Evolutionary conservation across 2,888 invertebrate genomes (phyloP), one percentile per base, ranked within the genome.

Genomic region (Micropterix aruncella): DNA sequence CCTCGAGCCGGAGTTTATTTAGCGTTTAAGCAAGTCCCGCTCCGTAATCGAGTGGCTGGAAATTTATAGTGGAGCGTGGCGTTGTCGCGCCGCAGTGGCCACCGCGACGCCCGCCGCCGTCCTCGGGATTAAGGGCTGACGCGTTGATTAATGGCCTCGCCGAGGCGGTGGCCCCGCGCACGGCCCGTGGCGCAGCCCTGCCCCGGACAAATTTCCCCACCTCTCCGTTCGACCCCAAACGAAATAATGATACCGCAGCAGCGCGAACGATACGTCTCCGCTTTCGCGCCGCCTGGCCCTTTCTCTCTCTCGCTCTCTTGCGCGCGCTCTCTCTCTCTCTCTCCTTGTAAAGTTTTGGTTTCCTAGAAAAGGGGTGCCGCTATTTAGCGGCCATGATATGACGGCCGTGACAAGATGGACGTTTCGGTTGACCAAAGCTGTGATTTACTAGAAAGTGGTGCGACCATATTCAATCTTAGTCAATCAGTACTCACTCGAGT

Each of bases 91-190:
- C 27, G 27, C 27, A 27, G 12, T 12, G 27, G 27, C 27, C 27
- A 27, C 27, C 7, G 27, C 27, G 27, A 5, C 12, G 27, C 27
- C 27, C 27, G 27, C 27, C 12, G 27, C 27, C 27, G 27, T 27
- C 27, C 27, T 27, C 27, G 12, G 48, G 48, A 48, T 48, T 46
- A 49, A 47, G 49, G 49, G 45, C 44, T 49, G 47, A 49, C 49
- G 47, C 47, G 40, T 47, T 49, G 49, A 49, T 49, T 49, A 49
- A 49, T 49, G 49, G 45, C n/a, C n/a, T n/a, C 43, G 43, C 44
- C 18, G 44, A 49, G 47, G 44, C 46, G 44, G 41, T 49, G 46
- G 44, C 46, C 39, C 43, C 45, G 43, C 39, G 19, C 43, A n/a
- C 36, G 18, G 37, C 18, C 37, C 42, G 41, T 42, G 16, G 36